Evolutionary conservation across 2,888 invertebrate species (phyloP).

Genomic region (Pyralis farinalis): DNA sequence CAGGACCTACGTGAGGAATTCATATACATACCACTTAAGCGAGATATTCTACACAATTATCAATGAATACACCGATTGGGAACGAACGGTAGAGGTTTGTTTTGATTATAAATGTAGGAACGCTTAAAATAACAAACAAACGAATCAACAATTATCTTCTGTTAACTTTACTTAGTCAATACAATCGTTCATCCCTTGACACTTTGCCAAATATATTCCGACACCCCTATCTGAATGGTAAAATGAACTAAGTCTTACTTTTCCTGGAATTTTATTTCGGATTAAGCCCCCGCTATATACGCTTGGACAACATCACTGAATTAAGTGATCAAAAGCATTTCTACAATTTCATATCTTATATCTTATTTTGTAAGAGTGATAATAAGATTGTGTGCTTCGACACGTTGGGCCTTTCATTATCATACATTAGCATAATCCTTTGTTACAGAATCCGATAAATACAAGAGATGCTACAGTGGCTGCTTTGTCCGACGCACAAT

Average conservation of each 20-base stretch:
- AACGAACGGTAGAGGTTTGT: conserved; percentile 88
- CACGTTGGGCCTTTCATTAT: conserved; percentile 8
- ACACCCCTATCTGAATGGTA: background rate
- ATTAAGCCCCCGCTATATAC: conserved; percentile 23
- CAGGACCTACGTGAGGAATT: conserved; percentile 95
- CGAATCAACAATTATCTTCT: background rate
- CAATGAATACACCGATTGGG: conserved; percentile 99
- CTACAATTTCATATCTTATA: conserved; percentile 4
- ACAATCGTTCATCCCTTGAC: conserved; percentile 5
- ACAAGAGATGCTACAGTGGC: conserved; percentile 94
- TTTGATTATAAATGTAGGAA: conserved; percentile 35
- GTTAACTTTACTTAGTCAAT: no score
- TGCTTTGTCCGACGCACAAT: conserved; percentile 96
- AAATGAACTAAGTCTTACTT: conserved; percentile 3
- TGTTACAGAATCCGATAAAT: conserved; percentile 89
- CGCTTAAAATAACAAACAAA: conserved; percentile 14
- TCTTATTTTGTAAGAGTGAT: conserved; percentile 6
- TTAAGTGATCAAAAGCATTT: conserved; percentile 20
- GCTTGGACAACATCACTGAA: conserved; percentile 15
- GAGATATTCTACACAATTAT: conserved; percentile 98
- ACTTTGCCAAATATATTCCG: conserved; percentile 6
- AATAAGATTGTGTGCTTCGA: conserved; percentile 1
- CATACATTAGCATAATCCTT: conserved; percentile 19
- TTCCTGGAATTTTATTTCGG: conserved; percentile 23
- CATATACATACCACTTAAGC: conserved; percentile 96